Conservation (phyloP, 2,797 vertebrate genomes). For the Corythornis leucogaster region DNA sequence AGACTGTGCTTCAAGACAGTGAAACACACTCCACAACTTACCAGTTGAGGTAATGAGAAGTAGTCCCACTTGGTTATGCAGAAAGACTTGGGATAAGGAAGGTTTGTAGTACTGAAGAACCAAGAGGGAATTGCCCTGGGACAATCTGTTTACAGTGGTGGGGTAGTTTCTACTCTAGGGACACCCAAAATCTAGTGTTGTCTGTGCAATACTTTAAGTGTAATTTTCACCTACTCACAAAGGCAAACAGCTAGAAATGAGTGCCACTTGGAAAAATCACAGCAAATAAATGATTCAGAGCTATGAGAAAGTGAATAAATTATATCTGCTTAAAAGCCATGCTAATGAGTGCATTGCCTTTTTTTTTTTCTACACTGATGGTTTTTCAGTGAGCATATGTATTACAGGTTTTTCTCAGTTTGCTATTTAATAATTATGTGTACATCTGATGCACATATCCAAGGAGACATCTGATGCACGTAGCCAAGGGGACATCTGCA, state of each 20-base stretch:
- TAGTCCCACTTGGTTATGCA: background rate
- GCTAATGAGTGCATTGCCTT: background rate
- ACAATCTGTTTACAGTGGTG: accelerated
- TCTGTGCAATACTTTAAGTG: background rate
- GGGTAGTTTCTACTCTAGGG: background rate
- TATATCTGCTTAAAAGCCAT: background rate
- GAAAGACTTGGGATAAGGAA: background rate
- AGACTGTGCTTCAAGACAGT: background rate
- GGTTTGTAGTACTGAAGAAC: background rate
- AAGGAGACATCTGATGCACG: background rate
- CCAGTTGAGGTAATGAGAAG: background rate
- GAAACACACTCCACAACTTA: background rate
- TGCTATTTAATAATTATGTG: background rate
- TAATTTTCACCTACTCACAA: background rate
- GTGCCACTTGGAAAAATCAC: background rate
- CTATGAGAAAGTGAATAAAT: background rate
- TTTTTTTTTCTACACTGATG: background rate
- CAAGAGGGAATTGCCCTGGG: background rate
- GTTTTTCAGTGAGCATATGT: background rate
- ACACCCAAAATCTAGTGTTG: background rate
- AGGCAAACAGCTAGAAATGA: background rate
- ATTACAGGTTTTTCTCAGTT: background rate
- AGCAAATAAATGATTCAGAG: constrained; percentile 8
- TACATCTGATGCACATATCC: background rate
- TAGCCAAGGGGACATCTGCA: background rate